Conservation (phyloP, 2,113 vertebrate species). For the Sinosuthora webbiana region DNA sequence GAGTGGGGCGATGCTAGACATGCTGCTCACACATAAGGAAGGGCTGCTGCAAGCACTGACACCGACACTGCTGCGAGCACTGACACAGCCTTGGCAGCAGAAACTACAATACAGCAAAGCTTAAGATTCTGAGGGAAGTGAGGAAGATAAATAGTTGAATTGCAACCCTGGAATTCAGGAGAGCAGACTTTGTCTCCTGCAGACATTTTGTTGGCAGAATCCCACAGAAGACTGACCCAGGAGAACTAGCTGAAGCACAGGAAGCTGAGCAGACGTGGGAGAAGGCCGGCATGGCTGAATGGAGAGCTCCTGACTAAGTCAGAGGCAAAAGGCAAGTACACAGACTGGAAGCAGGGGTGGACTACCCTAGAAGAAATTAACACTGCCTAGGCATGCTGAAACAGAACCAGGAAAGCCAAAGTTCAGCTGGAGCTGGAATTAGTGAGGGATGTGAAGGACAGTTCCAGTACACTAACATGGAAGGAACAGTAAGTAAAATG, state of each 20-base stretch:
- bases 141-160: background rate
- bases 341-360: background rate
- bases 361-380: background rate
- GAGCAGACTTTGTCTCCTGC: background rate
- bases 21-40: background rate
- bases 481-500: background rate
- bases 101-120: background rate
- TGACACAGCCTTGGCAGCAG: slow-evolving; percentile 25
- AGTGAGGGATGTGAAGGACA: background rate
- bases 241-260: background rate
- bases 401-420: background rate
- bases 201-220: background rate
- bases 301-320: background rate
- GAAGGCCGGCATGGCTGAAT: background rate
- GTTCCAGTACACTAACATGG: background rate
- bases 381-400: background rate
- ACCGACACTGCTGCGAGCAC: background rate
- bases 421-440: background rate
- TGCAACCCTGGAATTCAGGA: background rate
- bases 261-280: background rate
- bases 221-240: background rate
- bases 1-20: background rate
- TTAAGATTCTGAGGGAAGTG: background rate
- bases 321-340: background rate
- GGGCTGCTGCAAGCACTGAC: background rate